Evolutionary conservation across 2,797 vertebrate species (phyloP), one percentile per base, ranked within the genome.

Genomic region (Margarornis squamiger): DNA sequence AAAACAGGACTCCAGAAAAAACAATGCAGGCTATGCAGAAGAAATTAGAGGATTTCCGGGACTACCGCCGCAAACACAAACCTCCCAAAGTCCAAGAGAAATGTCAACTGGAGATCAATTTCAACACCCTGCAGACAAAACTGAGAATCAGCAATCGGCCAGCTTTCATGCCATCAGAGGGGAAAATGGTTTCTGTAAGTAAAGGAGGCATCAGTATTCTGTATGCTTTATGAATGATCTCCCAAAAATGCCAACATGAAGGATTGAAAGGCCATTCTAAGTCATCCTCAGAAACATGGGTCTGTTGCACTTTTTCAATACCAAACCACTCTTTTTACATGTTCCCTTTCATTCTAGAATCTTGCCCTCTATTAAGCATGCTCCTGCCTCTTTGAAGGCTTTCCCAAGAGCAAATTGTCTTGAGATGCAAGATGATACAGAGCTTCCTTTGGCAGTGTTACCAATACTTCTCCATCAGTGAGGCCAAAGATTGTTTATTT

Each of bases 151-250:
- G 99, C 97, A 99, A 99, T 95, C 98, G 99, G 6, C 99, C 99
- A 1, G 99, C 99, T 83, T 99, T 99, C 97, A 99, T 99, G 99
- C 99, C 99, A 77, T 99, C 99, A 2, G 99, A 99, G 96, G 99
- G 99, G 79, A 99, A 99, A 98, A 99, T 99, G 99, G 99, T 99
- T 95, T 99, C 99, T 95, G 99, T 99, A 97, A 99, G 99, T 98
- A 84, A 66, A 86, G 8, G 8, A 46, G 18, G 7, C 34, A 32
- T 14, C 13, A 43, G 26, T 72, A n/a, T 26, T 80, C 49, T 10
- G 2, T 54, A 71, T 34, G 54, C 14, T 59, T 55, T 52, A 43
- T 52, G 54, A 21, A 1, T 1, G 1, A 52, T 83, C 52, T 86
- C 67, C 34, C 52, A 67, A 75, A 94, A 68, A 75, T 23, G 14